A percentile compares a stretch with the other conserved stretches of the same genome.
These are phyloP conservation scores for Andricus curvator DNA, from an alignment of 2,888 invertebrate species.

Conservation along the genomic window DNA sequence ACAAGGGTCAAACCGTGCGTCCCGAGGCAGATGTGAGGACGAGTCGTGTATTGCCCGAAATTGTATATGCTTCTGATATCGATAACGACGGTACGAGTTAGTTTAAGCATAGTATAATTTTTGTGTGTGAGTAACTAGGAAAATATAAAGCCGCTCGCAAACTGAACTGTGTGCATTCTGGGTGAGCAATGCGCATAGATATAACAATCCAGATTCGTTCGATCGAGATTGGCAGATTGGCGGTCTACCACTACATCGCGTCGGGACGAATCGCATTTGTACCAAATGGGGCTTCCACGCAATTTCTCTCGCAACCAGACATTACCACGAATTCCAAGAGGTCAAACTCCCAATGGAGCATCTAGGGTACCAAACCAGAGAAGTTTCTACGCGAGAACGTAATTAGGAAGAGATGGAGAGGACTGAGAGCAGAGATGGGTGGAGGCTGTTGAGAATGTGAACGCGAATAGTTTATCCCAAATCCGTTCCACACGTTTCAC, in stretches of 20 bases:
- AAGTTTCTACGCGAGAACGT: conserved; percentile 37
- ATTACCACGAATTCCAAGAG: conserved; percentile 33
- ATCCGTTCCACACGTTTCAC: conserved; percentile 21
- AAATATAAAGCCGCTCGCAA: not conserved
- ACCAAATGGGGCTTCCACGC: conserved; percentile 16
- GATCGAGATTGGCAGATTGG: conserved; percentile 38
- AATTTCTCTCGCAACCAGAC: conserved; percentile 27
- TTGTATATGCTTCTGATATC: too few relatives aligned
- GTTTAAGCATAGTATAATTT: too few relatives aligned
- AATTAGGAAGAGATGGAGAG: conserved; percentile 29
- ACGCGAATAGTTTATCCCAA: conserved; percentile 27
- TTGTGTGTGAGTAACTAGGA: not conserved
- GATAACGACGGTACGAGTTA: too few relatives aligned
- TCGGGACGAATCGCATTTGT: conserved; percentile 15
- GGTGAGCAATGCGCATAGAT: not conserved
- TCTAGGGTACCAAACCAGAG: conserved; percentile 31
- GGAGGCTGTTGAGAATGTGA: conserved; percentile 9
- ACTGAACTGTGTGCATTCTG: not conserved
- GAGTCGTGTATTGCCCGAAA: too few relatives aligned
- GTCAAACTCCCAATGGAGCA: conserved; percentile 19
- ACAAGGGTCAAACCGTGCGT: too few relatives aligned
- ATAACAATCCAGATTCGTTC: not conserved
- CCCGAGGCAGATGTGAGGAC: too few relatives aligned
- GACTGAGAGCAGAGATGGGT: not conserved
- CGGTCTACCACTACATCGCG: conserved; percentile 13